phyloP scores from a whole-genome alignment of 2,113 vertebrate species.

The Polypterus bichir region DNA sequence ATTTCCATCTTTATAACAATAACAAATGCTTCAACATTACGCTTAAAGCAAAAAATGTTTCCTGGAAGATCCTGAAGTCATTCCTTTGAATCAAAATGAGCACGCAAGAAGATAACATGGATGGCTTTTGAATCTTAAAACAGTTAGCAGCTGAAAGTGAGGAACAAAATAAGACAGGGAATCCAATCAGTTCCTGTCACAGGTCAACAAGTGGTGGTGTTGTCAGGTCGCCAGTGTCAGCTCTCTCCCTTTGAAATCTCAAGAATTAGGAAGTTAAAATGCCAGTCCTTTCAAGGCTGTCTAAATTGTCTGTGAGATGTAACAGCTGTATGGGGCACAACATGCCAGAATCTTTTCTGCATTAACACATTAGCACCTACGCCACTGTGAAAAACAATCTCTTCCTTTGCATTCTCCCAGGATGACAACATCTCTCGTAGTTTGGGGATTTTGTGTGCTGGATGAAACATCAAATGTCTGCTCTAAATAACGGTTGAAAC shows the following conservation, averaged over 20 bases:
- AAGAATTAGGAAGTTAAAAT: constrained; percentile 30
- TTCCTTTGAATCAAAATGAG: constrained; percentile 28
- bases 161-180: constrained; percentile 31
- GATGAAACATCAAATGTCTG: too few relatives aligned
- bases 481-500: too few relatives aligned
- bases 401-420: too few relatives aligned
- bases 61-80: constrained; percentile 44
- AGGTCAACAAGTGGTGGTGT: constrained; percentile 40
- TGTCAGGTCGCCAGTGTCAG: constrained; percentile 37
- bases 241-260: constrained; percentile 35
- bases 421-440: too few relatives aligned
- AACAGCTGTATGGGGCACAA: too few relatives aligned
- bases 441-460: too few relatives aligned
- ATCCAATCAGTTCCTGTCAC: constrained; percentile 34
- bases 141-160: constrained; percentile 46
- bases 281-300: constrained; percentile 24
- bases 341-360: too few relatives aligned
- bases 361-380: too few relatives aligned
- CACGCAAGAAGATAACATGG: constrained; percentile 25
- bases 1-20: too few relatives aligned
- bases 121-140: constrained; percentile 47
- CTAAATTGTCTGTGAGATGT: background rate
- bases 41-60: constrained; percentile 20
- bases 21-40: too few relatives aligned
- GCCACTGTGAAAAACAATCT: too few relatives aligned